Evolutionary conservation across 1,140 invertebrate species (phyloP).

Genomic region (Cydia amplana): DNA sequence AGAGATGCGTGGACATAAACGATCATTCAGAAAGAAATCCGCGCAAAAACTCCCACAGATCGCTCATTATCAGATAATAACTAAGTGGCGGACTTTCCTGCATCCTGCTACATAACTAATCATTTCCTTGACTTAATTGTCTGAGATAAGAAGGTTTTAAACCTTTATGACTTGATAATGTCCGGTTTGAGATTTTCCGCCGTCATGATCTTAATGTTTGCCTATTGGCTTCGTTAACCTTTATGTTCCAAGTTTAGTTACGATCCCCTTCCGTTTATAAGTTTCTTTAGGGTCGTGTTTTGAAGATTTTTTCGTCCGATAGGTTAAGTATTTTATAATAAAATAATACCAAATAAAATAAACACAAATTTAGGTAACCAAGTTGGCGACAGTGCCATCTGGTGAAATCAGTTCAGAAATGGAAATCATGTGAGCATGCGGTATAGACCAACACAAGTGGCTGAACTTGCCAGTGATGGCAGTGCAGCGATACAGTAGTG

Average conservation of each 20-base stretch:
- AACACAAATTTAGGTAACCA: too few species aligned
- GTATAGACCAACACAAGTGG: too few species aligned
- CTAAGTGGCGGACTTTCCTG: slow-evolving; percentile 42
- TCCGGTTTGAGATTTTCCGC: slow-evolving; percentile 11
- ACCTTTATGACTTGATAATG: background rate
- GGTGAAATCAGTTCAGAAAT: too few species aligned
- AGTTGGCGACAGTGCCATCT: too few species aligned
- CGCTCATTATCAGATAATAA: slow-evolving; percentile 33
- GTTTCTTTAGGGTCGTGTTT: too few species aligned
- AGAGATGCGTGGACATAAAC: slow-evolving; percentile 41
- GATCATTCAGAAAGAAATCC: slow-evolving; percentile 25
- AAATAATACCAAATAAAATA: too few species aligned
- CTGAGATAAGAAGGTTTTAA: background rate
- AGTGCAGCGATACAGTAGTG: too few species aligned
- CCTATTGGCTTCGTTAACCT: too few species aligned
- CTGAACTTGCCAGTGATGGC: too few species aligned
- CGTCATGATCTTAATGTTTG: background rate
- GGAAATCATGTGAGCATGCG: too few species aligned
- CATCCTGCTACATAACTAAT: slow-evolving; percentile 38
- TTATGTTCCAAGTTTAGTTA: background rate
- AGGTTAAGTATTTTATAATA: too few species aligned
- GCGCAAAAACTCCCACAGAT: slow-evolving; percentile 35
- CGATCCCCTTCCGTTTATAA: background rate
- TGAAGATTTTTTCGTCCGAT: too few species aligned
- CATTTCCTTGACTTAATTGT: slow-evolving; percentile 32